Percentiles rank a stretch among this genome's conserved stretches.
Evolutionary conservation across 2,797 vertebrate species (phyloP).

Genomic region (Nyctibius grandis): DNA sequence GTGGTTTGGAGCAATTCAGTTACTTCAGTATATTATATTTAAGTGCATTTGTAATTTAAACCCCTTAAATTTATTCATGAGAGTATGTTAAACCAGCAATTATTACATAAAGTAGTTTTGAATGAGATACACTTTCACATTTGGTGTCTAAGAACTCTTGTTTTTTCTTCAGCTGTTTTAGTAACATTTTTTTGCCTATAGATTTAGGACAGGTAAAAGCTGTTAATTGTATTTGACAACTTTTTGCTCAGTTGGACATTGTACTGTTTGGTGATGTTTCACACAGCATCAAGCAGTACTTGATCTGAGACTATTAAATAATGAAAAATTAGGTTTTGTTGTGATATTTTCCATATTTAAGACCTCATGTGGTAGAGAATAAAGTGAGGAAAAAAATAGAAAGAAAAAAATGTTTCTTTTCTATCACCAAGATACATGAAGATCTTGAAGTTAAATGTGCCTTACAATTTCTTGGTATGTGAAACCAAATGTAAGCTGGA

Average conservation of each 20-base stretch:
- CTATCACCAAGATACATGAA: neutral
- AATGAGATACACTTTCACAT: neutral
- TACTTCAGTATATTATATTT: neutral
- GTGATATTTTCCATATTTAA: neutral
- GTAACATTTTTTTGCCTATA: neutral
- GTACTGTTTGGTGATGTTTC: neutral
- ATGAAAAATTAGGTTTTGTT: neutral
- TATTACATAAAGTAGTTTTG: neutral
- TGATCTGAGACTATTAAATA: neutral
- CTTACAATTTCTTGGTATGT: neutral
- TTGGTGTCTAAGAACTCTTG: neutral
- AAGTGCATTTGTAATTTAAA: neutral
- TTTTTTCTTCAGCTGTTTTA: neutral
- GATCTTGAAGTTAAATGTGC: neutral
- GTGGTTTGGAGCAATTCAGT: neutral
- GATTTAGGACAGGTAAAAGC: neutral
- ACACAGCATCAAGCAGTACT: neutral
- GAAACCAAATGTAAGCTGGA: neutral
- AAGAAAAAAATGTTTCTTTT: neutral
- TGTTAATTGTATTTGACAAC: neutral
- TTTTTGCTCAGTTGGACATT: neutral
- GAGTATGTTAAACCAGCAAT: neutral
- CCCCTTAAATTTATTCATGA: neutral
- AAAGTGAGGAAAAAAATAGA: neutral
- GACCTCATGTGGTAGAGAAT: neutral